Evolutionary conservation across 2,888 invertebrate species (phyloP), one percentile per base, ranked within the genome.

Genomic region (Cheilosia pagana): DNA sequence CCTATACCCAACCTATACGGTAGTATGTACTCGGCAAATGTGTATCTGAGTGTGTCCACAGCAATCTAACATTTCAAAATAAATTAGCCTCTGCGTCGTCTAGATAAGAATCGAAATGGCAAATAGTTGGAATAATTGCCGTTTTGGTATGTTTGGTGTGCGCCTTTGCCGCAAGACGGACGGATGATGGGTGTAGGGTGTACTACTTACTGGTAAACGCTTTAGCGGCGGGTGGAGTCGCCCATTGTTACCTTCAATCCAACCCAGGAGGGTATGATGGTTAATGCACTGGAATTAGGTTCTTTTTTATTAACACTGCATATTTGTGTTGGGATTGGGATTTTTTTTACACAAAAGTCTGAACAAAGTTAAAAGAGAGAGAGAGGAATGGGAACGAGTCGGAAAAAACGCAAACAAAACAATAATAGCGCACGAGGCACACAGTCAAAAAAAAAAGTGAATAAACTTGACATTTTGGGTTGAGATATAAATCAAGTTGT

Each of bases 41-140:
- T 28, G 55, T 71, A 55, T 55, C 21, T 67, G 52, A 52, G 48
- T 70, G 53, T 72, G 67, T 71, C 45, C 65, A 63, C 43, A 60
- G 52, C 82, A 83, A 83, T 81, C 86, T 68, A 86, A 86, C 81
- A 81, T 81, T 86, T 86, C 68, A 72, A 86, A 81, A 86, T 86
- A 86, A 86, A 86, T 86, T 81, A 79, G 85, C 79, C 85, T 71
- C 70, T 65, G 16, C 85, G 70, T 71, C 76, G 79, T 76, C 74
- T 50, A 81, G 86, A 86, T 86, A 86, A 72, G 81, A 81, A 86
- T 86, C 86, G 76, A 86, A 86, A 86, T 86, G 86, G 86, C 86
- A 86, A 86, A 86, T 81, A 81, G 86, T 81, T 81, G 86, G 67
- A 81, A 86, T 86, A 81, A 86, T 86, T 81, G 86, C 81, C 72